phyloP scores from a whole-genome alignment of 2,113 vertebrate species.

The Baryphthengus martii region DNA sequence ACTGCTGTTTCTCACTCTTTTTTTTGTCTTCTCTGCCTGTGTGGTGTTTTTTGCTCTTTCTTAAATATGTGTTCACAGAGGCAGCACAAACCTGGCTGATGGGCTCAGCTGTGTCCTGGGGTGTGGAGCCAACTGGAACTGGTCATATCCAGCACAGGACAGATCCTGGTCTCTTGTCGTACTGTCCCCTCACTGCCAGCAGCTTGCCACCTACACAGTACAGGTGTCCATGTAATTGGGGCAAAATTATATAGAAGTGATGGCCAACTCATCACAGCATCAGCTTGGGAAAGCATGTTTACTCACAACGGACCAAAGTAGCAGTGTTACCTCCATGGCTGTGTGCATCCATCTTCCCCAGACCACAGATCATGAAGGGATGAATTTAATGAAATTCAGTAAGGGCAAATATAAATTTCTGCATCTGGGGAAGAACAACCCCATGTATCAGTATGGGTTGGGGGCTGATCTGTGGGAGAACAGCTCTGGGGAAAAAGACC shows the following conservation, averaged over 20 bases:
- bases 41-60: neutral
- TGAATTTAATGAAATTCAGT: too few species aligned
- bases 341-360: too few species aligned
- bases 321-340: neutral
- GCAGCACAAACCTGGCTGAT: neutral
- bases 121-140: neutral
- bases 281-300: neutral
- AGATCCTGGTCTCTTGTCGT: neutral
- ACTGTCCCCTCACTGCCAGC: neutral
- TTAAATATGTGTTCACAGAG: neutral
- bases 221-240: neutral
- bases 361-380: neutral
- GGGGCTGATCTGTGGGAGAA: too few species aligned
- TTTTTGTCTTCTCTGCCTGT: neutral
- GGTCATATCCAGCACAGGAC: neutral
- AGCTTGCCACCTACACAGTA: neutral
- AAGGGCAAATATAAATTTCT: too few species aligned
- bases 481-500: too few species aligned
- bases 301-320: neutral
- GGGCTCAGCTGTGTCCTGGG: neutral
- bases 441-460: too few species aligned
- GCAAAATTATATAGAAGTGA: neutral
- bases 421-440: too few species aligned
- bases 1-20: neutral
- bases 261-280: neutral